A percentile compares a stretch with the other conserved stretches of the same genome.
Conservation (phyloP, 2,113 vertebrate species). For the Micromys minutus region DNA sequence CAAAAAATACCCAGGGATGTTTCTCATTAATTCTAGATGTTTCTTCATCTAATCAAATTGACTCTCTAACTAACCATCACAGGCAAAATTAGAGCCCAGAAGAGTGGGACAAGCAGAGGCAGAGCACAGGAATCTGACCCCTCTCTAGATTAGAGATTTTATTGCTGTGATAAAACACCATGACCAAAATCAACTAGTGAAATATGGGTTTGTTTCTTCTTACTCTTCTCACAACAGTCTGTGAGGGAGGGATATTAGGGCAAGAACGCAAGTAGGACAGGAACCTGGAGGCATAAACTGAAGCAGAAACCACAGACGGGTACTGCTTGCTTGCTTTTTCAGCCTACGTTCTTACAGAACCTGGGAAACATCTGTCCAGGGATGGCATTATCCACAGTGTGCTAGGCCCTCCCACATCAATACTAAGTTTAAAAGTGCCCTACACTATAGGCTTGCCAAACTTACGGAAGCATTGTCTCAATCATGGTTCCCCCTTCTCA, state of each 20-base stretch:
- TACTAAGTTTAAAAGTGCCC: background rate
- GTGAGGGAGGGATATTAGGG: background rate
- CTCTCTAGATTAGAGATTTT: background rate
- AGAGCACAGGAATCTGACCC: background rate
- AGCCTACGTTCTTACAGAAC: background rate
- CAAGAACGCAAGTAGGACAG: background rate
- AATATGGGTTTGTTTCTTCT: background rate
- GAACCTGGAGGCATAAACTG: background rate
- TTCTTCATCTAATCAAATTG: background rate
- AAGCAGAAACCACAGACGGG: background rate
- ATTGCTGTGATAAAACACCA: background rate
- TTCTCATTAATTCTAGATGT: background rate
- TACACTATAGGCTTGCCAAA: background rate
- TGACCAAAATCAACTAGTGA: background rate
- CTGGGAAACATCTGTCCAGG: background rate
- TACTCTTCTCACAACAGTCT: background rate
- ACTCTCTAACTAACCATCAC: background rate
- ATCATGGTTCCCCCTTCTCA: background rate
- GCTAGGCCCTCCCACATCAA: background rate
- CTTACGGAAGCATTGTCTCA: background rate
- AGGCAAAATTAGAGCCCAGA: background rate
- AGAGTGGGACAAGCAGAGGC: background rate
- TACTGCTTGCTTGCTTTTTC: background rate
- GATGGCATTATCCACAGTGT: background rate
- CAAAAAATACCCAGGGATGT: background rate